Evolutionary conservation across 2,797 vertebrate species (phyloP), one percentile per base, ranked within the genome.

Genomic region (Lycodopsis pacificus): DNA sequence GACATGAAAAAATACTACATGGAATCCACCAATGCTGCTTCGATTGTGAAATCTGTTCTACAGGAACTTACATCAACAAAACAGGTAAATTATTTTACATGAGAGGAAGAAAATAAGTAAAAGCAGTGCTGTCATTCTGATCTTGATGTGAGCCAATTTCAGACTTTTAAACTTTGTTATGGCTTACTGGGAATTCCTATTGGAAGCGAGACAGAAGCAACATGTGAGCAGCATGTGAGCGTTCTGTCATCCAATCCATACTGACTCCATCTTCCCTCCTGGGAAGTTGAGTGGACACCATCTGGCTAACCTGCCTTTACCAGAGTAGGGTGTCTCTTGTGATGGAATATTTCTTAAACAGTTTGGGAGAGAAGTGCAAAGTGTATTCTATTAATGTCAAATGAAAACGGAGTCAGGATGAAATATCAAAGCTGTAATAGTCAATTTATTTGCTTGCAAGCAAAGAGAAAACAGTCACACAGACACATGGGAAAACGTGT

Each of bases 21-120:
- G 91, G 87, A 32, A 46, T 83, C 25, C 84, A 95, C 14, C 74
- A 72, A 14, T 97, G 96, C 79, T 97, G 96, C 82, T 97, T 97
- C 4, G 66, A 79, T 0, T 96, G 96, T 77, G 42, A 82, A 27
- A 81, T 86, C 19, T 96, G 94, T 80, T 34, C 38, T 1, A 85
- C 59, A 17, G 88, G 88, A 76, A 94, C 88, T 48, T 97, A 96
- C 80, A 63, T 95, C 63, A 97, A 97, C 88, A 84, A 4, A 30
- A 89, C 91, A 74, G 83, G 80, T 91, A 81, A 69, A 63, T 48
- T n/a, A n/a, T 27, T 54, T 11, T 10, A 6, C 1, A 30, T 14
- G 2, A 67, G 13, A 17, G 15, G 19, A 66, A n/a, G 12, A 58
- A 7, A 63, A 69, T 1, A 0, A 25, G 9, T 15, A 13, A 22